Conservation (phyloP, 2,888 invertebrate species). For the Hirtodrosophila histrioides region DNA sequence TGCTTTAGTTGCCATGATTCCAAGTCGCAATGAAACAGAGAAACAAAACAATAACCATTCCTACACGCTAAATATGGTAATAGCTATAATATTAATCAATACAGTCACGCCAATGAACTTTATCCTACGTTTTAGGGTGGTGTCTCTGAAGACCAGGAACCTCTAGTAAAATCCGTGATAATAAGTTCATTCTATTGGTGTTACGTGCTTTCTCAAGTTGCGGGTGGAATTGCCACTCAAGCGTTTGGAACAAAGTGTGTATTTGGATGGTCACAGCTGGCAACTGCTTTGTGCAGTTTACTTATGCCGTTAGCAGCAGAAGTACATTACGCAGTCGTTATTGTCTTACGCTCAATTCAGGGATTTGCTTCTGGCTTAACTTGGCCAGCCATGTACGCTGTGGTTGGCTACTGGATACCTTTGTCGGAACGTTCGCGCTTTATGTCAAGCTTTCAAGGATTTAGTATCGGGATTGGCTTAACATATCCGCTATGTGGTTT, state of each 20-base stretch:
- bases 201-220: constrained; percentile 89
- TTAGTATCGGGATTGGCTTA: constrained; percentile 90
- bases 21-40: constrained; percentile 42
- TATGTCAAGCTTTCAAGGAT: constrained; percentile 91
- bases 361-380: constrained; percentile 90
- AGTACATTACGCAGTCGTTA: constrained; percentile 87
- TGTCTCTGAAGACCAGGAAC: constrained; percentile 84
- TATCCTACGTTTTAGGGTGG: constrained; percentile 43
- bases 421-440: constrained; percentile 89
- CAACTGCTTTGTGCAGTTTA: constrained; percentile 88
- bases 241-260: constrained; percentile 89
- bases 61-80: constrained; percentile 60
- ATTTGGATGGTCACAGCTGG: constrained; percentile 89
- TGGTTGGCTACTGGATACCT: constrained; percentile 90
- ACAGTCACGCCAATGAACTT: not conserved
- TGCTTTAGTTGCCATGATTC: constrained; percentile 89
- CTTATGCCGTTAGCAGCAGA: constrained; percentile 88
- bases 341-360: constrained; percentile 87
- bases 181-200: constrained; percentile 90
- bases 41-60: constrained; percentile 28
- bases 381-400: constrained; percentile 91
- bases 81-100: not conserved
- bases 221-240: constrained; percentile 89
- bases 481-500: constrained; percentile 90
- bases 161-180: constrained; percentile 86